Evolutionary conservation across 2,888 invertebrate genomes (phyloP).

Genomic region (Linnaemya tessellans): DNA sequence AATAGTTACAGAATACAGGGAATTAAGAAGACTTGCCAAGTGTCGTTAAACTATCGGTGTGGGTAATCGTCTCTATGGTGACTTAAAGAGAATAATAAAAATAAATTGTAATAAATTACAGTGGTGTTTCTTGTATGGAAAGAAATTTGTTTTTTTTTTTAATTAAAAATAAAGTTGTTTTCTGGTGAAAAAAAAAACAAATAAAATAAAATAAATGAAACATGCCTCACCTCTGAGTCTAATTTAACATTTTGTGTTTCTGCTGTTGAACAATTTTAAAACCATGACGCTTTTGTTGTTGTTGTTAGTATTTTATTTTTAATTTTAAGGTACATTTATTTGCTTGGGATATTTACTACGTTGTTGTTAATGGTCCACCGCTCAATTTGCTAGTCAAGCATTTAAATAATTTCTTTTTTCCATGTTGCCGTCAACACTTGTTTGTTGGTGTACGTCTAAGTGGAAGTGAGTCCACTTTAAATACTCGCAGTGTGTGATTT

Average conservation of each 20-base stretch:
- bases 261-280: conserved; percentile 17
- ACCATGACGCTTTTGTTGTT: conserved; percentile 29
- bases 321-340: conserved; percentile 9
- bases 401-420: conserved; percentile 39
- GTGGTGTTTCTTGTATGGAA: neutral
- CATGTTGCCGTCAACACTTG: conserved; percentile 30
- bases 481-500: neutral
- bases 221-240: neutral
- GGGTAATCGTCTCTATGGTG: too few relatives aligned
- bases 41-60: neutral
- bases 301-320: conserved; percentile 15
- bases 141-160: neutral
- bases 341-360: conserved; percentile 22
- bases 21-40: neutral
- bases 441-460: neutral
- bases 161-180: conserved; percentile 21
- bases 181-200: neutral
- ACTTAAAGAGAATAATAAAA: neutral
- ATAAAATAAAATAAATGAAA: neutral
- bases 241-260: conserved; percentile 24
- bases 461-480: conserved; percentile 4
- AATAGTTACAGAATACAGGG: too few relatives aligned
- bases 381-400: conserved; percentile 64
- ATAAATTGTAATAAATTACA: neutral
- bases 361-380: conserved; percentile 63